These are phyloP conservation scores for Brachypteracias leptosomus DNA, from an alignment of 2,113 vertebrate genomes.

Conservation along the genomic window DNA sequence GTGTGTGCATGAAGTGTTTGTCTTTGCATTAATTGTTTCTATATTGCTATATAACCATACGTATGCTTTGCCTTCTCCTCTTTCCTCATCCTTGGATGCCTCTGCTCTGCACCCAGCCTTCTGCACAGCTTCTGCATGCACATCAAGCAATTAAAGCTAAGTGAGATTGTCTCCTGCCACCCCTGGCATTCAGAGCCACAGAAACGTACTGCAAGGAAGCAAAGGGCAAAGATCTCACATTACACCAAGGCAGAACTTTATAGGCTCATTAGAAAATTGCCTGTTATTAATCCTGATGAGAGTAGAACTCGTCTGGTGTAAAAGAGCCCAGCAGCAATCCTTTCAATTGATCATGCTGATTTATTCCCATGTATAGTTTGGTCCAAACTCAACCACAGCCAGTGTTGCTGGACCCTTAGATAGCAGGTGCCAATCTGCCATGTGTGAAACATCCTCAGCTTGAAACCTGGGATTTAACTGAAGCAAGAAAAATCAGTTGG, in stretches of 20 bases:
- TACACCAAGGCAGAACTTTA: neutral
- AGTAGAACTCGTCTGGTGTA: neutral
- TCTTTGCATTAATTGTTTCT: neutral
- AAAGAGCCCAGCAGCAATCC: neutral
- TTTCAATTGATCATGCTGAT: neutral
- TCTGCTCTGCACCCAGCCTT: neutral
- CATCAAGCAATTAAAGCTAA: neutral
- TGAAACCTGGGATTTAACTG: neutral
- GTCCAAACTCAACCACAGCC: neutral
- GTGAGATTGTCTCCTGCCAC: neutral
- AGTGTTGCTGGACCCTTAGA: neutral
- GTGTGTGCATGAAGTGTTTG: neutral
- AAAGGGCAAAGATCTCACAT: neutral
- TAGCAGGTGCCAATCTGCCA: neutral
- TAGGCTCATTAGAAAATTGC: neutral
- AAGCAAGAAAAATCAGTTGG: slow-evolving; percentile 10
- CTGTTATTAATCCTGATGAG: neutral
- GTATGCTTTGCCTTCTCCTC: neutral
- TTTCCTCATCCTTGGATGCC: neutral
- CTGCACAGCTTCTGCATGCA: neutral
- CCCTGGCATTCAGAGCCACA: neutral
- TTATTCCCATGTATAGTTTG: neutral
- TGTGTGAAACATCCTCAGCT: slow-evolving; percentile 2
- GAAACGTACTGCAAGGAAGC: neutral
- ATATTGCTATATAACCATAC: neutral